phyloP scores from a whole-genome alignment of 1,140 invertebrate genomes.

The Nymphalis io region DNA sequence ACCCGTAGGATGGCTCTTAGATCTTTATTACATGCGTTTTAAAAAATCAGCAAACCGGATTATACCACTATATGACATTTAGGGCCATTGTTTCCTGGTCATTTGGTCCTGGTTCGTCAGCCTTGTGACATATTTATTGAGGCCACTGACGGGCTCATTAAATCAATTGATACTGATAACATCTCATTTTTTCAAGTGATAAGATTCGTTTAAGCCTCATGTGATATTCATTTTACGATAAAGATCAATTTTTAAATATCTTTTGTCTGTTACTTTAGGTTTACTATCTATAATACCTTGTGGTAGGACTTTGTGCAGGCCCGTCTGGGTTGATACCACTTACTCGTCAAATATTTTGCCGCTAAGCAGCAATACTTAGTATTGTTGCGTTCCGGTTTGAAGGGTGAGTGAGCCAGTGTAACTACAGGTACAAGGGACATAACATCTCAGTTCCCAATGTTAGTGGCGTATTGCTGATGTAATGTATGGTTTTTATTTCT shows the following conservation, averaged over 20 bases:
- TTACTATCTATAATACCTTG: neutral
- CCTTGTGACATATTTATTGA: slow-evolving; percentile 72
- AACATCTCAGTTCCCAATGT: too few relatives aligned
- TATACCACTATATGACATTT: slow-evolving; percentile 58
- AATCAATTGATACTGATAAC: slow-evolving; percentile 63
- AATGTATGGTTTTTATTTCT: too few relatives aligned
- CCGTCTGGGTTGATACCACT: too few relatives aligned
- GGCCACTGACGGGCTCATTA: slow-evolving; percentile 49
- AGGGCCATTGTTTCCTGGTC: slow-evolving; percentile 62
- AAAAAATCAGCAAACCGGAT: slow-evolving; percentile 42
- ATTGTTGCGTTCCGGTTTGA: too few relatives aligned
- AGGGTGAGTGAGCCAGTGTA: too few relatives aligned
- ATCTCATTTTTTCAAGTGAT: slow-evolving; percentile 57
- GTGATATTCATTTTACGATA: slow-evolving; percentile 24
- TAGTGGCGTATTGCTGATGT: too few relatives aligned
- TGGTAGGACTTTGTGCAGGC: too few relatives aligned
- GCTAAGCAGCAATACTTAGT: too few relatives aligned
- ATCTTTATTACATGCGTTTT: slow-evolving; percentile 77
- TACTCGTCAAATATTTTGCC: too few relatives aligned
- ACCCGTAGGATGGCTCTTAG: slow-evolving; percentile 68
- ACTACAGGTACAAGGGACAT: too few relatives aligned
- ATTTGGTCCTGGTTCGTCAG: slow-evolving; percentile 50
- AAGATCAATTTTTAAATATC: slow-evolving; percentile 24
- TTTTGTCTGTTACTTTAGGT: neutral
- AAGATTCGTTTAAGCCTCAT: slow-evolving; percentile 38